Conservation (phyloP, 1,140 invertebrate genomes). For the Drosophila melanica region DNA sequence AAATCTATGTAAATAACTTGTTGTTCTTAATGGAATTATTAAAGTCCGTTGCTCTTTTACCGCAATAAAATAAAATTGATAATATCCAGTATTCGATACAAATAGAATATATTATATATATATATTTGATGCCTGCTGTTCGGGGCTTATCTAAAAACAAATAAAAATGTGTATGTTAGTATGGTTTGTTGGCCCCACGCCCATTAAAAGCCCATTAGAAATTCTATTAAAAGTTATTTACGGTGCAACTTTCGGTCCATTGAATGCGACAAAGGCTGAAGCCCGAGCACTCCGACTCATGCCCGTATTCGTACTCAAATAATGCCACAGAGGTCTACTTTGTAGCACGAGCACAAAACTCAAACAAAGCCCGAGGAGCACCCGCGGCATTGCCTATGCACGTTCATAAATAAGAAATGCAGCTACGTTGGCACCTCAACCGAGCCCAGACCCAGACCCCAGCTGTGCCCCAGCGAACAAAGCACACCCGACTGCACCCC, state of each 20-base stretch:
- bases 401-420: constrained; percentile 82
- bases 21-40: too few species aligned
- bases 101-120: too few species aligned
- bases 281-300: constrained; percentile 15
- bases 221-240: constrained; percentile 83
- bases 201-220: constrained; percentile 62
- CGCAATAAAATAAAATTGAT: neutral
- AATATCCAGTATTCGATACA: neutral
- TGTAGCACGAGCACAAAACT: constrained; percentile 36
- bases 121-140: neutral
- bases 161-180: constrained; percentile 3
- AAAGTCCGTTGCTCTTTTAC: too few species aligned
- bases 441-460: constrained; percentile 4
- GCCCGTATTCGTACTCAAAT: constrained; percentile 8
- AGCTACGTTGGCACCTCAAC: constrained; percentile 52
- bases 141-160: neutral
- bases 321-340: constrained; percentile 28
- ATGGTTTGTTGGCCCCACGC: constrained; percentile 20
- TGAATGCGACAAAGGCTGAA: constrained; percentile 66
- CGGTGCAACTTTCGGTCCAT: constrained; percentile 73
- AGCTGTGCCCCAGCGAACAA: neutral
- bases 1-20: too few species aligned
- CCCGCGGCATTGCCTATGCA: constrained; percentile 74
- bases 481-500: neutral
- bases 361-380: constrained; percentile 56